Base-by-base conservation (phyloP, 92 coral and sea anemone genomes). In the Heteractis magnifica region DNA sequence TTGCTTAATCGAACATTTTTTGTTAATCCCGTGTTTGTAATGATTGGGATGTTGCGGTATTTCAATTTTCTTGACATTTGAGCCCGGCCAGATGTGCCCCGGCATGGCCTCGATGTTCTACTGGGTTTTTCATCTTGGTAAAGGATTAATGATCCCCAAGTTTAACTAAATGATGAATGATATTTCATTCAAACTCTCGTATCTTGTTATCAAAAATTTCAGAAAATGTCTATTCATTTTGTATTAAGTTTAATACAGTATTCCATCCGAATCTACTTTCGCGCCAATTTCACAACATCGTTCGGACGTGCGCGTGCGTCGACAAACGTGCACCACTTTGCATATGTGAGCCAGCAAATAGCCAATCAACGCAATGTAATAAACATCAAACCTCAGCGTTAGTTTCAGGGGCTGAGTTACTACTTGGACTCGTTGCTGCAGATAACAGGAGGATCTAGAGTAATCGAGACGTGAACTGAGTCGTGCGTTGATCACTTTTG, bases 391-490 rank as follows among this genome's bases (percentile, higher is more conserved):
- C 73, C 49, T 68, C 26, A 68, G 49, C 23, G 49, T 68, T 68
- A 23, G 23, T 68, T 68, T 68, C 49, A 68, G 73, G 26, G 23
- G 26, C 14, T 68, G 73, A 68, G 73, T 68, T 68, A 14, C 49
- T 68, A 68, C 23, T 26, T n/a, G 73, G 73, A 68, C 23, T 68
- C 73, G 73, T 68, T 68, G 73, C 23, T 20, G 49, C 73, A 26
- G 73, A 68, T 68, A 68, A 68, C 73, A 4, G 23, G 73, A 65
- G 6, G 72, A 26, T 68, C 73, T 10, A 68, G 73, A 68, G 48
- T 9, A 68, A 68, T 68, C 73, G 73, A 68, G 49, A 68, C 44
- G 73, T 68, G 73, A 68, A 68, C 73, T 68, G 73, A 68, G 10
- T 48, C 49, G 73, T 68, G 10, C 49, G 49, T 18, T 9, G 50